Conservation (phyloP, 2,888 invertebrate species). For the Dendrolimus pini region DNA sequence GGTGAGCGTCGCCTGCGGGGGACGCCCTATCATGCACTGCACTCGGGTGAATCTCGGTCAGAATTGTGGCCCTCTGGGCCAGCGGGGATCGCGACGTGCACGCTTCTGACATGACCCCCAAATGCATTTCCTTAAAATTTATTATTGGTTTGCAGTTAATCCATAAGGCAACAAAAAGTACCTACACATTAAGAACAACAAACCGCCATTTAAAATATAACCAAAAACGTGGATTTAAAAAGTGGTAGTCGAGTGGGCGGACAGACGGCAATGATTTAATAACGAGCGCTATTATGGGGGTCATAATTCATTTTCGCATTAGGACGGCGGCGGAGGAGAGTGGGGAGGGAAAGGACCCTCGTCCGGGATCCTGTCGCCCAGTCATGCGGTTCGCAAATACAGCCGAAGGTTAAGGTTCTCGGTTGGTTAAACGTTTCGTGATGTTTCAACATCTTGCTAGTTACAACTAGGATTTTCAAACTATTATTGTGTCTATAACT, state of each 20-base stretch:
- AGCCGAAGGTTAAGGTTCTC: background rate
- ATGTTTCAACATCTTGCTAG: too few relatives aligned
- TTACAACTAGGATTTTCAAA: too few relatives aligned
- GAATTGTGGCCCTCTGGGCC: too few relatives aligned
- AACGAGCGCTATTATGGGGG: constrained; percentile 40
- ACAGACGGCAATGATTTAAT: constrained; percentile 34
- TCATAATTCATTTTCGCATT: constrained; percentile 53
- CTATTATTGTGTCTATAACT: too few relatives aligned
- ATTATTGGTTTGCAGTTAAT: too few relatives aligned
- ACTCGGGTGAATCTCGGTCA: too few relatives aligned
- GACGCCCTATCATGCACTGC: too few relatives aligned
- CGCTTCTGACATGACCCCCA: too few relatives aligned
- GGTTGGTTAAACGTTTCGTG: background rate
- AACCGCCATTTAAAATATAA: background rate
- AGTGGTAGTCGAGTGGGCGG: background rate
- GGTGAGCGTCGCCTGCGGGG: too few relatives aligned
- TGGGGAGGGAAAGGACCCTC: constrained; percentile 13
- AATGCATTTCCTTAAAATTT: too few relatives aligned
- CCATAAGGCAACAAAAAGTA: background rate
- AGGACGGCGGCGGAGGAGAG: constrained; percentile 17
- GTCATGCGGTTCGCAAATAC: constrained; percentile 17
- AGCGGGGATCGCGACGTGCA: too few relatives aligned
- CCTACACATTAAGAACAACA: background rate
- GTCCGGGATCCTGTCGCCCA: constrained; percentile 15
- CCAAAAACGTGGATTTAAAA: background rate